Evolutionary conservation across 1,140 invertebrate species (phyloP).

Genomic region (Trachelipus rathkii): DNA sequence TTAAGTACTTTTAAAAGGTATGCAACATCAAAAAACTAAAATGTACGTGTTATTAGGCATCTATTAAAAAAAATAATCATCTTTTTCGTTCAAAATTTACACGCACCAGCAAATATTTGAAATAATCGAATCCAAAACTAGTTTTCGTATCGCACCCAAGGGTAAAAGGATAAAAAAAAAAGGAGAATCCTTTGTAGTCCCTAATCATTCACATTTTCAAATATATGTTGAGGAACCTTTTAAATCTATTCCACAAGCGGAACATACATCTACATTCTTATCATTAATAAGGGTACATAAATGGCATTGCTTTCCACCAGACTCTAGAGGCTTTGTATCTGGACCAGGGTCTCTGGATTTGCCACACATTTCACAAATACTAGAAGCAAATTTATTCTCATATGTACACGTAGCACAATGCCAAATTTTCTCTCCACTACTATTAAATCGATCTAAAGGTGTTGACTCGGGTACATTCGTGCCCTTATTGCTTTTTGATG

Average conservation of each 20-base stretch:
- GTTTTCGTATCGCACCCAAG: too few species aligned
- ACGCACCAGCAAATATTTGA: too few species aligned
- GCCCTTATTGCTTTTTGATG: slow-evolving; percentile 23
- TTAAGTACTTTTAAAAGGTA: too few species aligned
- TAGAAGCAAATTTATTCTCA: slow-evolving; percentile 56
- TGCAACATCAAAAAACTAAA: too few species aligned
- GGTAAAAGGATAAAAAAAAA: too few species aligned
- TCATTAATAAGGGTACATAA: slow-evolving; percentile 75
- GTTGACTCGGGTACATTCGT: neutral
- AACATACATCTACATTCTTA: slow-evolving; percentile 61
- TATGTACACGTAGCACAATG: slow-evolving; percentile 68
- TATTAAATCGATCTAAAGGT: neutral
- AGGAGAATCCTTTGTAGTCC: too few species aligned
- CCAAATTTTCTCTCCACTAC: slow-evolving; percentile 53
- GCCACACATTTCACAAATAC: slow-evolving; percentile 73
- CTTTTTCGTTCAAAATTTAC: too few species aligned
- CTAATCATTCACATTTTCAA: neutral
- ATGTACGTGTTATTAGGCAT: too few species aligned
- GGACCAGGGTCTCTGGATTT: slow-evolving; percentile 60
- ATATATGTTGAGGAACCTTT: slow-evolving; percentile 5
- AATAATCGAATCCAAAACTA: too few species aligned
- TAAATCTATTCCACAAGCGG: slow-evolving; percentile 56
- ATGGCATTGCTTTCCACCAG: slow-evolving; percentile 69
- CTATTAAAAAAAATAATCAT: too few species aligned
- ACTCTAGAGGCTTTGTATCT: slow-evolving; percentile 62